phyloP scores from a whole-genome alignment of 2,888 invertebrate species.

The Deilephila elpenor region DNA sequence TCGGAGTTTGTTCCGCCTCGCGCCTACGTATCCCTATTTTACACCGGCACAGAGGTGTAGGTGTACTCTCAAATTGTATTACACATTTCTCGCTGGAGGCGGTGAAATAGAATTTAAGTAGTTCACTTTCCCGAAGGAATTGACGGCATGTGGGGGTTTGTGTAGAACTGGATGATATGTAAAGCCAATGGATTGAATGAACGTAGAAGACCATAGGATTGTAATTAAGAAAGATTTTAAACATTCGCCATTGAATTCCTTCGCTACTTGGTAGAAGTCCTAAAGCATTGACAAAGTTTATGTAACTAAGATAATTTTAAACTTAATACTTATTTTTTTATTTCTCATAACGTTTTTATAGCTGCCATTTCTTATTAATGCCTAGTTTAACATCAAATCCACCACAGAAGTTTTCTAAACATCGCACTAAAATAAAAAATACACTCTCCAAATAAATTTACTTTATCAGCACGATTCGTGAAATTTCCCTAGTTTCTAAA shows the following conservation, averaged over 20 bases:
- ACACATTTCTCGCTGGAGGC: not conserved
- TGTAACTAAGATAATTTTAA: not conserved
- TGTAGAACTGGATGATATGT: too few relatives aligned
- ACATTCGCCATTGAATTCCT: too few relatives aligned
- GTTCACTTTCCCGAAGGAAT: too few relatives aligned
- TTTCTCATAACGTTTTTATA: too few relatives aligned
- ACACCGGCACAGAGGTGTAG: not conserved
- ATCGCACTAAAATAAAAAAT: not conserved
- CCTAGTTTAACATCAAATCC: not conserved
- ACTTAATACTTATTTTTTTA: not conserved
- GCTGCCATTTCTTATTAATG: too few relatives aligned
- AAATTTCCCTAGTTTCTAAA: not conserved
- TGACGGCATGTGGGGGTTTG: too few relatives aligned
- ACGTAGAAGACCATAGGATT: too few relatives aligned
- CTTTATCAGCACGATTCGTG: not conserved
- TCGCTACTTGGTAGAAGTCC: too few relatives aligned
- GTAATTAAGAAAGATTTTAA: too few relatives aligned
- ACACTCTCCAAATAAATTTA: not conserved
- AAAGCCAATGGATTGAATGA: too few relatives aligned
- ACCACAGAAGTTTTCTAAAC: not conserved
- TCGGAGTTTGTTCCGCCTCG: slow-evolving; percentile 49
- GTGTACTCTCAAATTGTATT: not conserved
- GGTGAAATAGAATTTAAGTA: not conserved
- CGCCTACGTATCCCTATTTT: slow-evolving; percentile 13
- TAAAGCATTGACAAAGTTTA: too few relatives aligned